These are phyloP conservation scores for Anoplophora glabripennis DNA, from an alignment of 1,140 invertebrate species.

Conservation along the genomic window DNA sequence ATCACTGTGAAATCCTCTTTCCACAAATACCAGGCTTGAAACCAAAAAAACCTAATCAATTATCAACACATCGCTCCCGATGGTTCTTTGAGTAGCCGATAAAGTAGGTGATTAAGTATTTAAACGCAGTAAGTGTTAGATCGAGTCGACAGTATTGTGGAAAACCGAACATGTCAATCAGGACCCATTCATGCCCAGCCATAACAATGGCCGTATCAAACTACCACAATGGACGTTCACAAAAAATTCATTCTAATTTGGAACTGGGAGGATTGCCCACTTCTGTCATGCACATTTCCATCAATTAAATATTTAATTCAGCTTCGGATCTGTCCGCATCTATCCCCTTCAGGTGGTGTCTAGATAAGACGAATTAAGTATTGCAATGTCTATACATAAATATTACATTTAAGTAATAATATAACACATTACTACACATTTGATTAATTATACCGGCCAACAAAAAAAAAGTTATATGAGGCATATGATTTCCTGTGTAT, in stretches of 20 bases:
- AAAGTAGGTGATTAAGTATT: constrained; percentile 36
- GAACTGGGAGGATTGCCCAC: constrained; percentile 2
- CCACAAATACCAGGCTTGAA: too few species aligned
- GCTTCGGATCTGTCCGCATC: not conserved
- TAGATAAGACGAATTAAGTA: not conserved
- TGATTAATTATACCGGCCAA: too few species aligned
- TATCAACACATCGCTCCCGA: too few species aligned
- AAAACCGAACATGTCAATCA: constrained; percentile 35
- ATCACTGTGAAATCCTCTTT: too few species aligned
- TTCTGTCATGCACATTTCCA: not conserved
- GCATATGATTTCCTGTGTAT: too few species aligned
- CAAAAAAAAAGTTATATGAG: too few species aligned
- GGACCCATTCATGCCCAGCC: constrained; percentile 25
- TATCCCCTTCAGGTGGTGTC: not conserved
- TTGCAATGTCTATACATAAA: not conserved
- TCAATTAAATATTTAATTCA: constrained; percentile 7
- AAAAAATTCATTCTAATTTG: constrained; percentile 31
- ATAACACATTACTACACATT: too few species aligned
- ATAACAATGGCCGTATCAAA: constrained; percentile 32
- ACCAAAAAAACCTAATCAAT: too few species aligned
- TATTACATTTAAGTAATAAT: not conserved
- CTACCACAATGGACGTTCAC: constrained; percentile 18
- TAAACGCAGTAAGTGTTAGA: constrained; percentile 34
- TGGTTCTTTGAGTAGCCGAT: not conserved
- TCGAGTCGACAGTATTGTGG: constrained; percentile 36